Conservation (phyloP, 2,797 vertebrate genomes). For the Setipinna tenuifilis region DNA sequence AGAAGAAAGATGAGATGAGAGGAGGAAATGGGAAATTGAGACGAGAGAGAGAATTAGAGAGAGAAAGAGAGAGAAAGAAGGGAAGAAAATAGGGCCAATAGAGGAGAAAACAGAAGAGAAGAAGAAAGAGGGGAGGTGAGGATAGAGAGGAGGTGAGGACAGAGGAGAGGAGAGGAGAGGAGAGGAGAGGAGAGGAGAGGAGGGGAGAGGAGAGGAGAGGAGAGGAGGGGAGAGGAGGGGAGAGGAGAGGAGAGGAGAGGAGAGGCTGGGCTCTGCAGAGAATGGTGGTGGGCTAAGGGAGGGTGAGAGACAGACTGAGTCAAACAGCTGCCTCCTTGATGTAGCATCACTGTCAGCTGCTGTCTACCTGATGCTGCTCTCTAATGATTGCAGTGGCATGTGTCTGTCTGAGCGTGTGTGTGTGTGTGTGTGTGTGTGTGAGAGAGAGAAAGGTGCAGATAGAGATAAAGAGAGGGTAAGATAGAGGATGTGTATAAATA, state of each 20-base stretch:
- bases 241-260: background rate
- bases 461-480: background rate
- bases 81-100: background rate
- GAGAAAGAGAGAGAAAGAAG: background rate
- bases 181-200: background rate
- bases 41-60: background rate
- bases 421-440: constrained; percentile 15
- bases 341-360: constrained; percentile 15
- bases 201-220: background rate
- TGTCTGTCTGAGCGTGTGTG: background rate
- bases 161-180: background rate
- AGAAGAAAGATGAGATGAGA: background rate
- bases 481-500: background rate
- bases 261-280: background rate
- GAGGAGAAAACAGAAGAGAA: background rate
- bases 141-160: no score
- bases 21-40: background rate
- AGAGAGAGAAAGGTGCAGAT: background rate
- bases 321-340: constrained; percentile 23
- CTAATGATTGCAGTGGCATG: background rate
- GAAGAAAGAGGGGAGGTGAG: no score
- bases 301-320: background rate
- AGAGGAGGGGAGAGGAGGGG: background rate
- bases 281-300: background rate
- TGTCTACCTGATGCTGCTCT: background rate